Percentiles rank a stretch among this genome's conserved stretches.
Conservation (phyloP, 2,113 vertebrate genomes). For the Phaethon lepturus region DNA sequence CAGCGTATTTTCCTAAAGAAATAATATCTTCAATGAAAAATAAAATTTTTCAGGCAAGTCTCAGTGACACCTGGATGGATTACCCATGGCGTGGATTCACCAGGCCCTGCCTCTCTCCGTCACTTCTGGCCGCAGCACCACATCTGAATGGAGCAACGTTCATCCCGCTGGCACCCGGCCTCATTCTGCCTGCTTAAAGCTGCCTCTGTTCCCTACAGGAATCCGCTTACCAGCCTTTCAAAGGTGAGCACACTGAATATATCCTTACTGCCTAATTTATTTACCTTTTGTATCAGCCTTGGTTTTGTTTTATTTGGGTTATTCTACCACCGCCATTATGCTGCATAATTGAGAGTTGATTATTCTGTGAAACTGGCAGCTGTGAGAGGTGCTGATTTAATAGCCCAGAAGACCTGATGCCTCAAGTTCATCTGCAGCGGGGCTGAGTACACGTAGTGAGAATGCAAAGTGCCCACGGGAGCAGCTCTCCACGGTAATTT, state of each 20-base stretch:
- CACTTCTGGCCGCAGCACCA: background rate
- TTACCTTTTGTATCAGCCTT: background rate
- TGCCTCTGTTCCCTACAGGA: constrained; percentile 16
- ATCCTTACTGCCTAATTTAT: background rate
- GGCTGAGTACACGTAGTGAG: background rate
- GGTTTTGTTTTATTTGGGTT: background rate
- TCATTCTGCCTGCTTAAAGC: background rate
- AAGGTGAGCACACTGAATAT: constrained; percentile 3
- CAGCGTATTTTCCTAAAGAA: background rate
- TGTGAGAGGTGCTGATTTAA: background rate
- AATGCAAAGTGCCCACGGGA: background rate
- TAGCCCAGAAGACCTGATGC: background rate
- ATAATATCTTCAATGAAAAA: background rate
- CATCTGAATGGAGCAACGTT: background rate
- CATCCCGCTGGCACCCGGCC: background rate
- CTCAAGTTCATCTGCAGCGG: background rate
- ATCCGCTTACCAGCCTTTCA: background rate
- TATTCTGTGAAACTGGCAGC: background rate
- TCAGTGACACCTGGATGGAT: background rate
- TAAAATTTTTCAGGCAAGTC: background rate
- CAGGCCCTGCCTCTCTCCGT: background rate
- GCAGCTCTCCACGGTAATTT: background rate
- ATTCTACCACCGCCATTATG: background rate
- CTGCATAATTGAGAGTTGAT: background rate
- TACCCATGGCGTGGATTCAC: background rate